Conservation (phyloP, 2,797 vertebrate species). For the Numenius phaeopus region DNA sequence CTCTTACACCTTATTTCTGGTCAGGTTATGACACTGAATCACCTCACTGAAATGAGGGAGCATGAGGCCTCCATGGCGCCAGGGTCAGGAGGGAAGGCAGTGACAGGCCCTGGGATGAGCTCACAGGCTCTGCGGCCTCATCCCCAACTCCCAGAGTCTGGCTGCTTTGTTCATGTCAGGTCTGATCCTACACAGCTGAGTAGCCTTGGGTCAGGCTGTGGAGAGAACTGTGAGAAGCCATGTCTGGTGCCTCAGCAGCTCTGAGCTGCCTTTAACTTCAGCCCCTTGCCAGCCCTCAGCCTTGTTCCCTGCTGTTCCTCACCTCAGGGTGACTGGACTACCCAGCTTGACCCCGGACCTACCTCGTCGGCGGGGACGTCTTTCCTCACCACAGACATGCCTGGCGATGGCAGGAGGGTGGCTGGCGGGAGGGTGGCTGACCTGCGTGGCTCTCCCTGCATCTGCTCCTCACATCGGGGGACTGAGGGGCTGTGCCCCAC, state of each 20-base stretch:
- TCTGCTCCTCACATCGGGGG: rapidly evolving
- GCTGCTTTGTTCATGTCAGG: rapidly evolving
- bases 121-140: background rate
- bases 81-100: background rate
- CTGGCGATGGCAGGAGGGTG: background rate
- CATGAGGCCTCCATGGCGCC: rapidly evolving
- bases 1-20: background rate
- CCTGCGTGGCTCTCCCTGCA: background rate
- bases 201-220: background rate
- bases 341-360: rapidly evolving
- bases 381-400: background rate
- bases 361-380: rapidly evolving
- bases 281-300: background rate
- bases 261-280: background rate
- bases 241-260: background rate
- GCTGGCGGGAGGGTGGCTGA: background rate
- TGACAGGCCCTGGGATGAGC: background rate
- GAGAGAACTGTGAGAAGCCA: background rate
- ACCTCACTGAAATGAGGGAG: background rate
- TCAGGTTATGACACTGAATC: background rate
- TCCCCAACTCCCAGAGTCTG: rapidly evolving
- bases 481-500: background rate
- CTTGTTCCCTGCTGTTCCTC: background rate
- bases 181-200: background rate
- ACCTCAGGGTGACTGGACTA: background rate